Evolutionary conservation across 2,888 invertebrate species (phyloP).

Genomic region (Apomyelois bistriatella): DNA sequence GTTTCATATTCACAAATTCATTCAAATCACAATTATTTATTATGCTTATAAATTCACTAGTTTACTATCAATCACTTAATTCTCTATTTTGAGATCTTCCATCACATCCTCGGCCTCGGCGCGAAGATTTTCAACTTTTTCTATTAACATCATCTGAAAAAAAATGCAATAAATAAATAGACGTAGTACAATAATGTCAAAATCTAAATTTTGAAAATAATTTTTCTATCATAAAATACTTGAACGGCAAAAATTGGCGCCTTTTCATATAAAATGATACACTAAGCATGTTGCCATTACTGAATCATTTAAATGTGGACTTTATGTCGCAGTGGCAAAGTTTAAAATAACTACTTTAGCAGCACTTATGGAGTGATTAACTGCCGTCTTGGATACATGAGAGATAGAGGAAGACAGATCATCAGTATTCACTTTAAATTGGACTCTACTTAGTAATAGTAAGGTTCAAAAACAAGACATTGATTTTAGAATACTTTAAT

Average conservation of each 20-base stretch:
- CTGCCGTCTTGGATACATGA: slow-evolving; percentile 86
- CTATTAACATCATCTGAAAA: slow-evolving; percentile 87
- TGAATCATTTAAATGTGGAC: too few relatives aligned
- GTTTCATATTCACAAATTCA: background rate
- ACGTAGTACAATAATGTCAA: background rate
- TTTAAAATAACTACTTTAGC: slow-evolving; percentile 88
- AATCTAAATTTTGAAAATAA: too few relatives aligned
- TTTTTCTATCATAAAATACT: too few relatives aligned
- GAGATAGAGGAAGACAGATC: slow-evolving; percentile 82
- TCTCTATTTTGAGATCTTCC: slow-evolving; percentile 72
- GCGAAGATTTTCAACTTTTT: slow-evolving; percentile 91
- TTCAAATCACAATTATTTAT: background rate
- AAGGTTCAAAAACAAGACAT: too few relatives aligned
- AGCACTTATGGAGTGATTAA: slow-evolving; percentile 90
- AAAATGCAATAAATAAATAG: background rate
- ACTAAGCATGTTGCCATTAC: too few relatives aligned
- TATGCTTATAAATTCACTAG: background rate
- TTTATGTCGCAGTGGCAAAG: too few relatives aligned
- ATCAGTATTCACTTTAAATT: slow-evolving; percentile 82
- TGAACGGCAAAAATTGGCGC: too few relatives aligned
- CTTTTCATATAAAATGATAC: too few relatives aligned
- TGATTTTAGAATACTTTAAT: too few relatives aligned
- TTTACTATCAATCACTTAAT: background rate
- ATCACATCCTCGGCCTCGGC: slow-evolving; percentile 90
- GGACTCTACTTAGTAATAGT: too few relatives aligned